Base-by-base conservation (phyloP, 2,113 vertebrate species). In the Sorex fumeus region DNA sequence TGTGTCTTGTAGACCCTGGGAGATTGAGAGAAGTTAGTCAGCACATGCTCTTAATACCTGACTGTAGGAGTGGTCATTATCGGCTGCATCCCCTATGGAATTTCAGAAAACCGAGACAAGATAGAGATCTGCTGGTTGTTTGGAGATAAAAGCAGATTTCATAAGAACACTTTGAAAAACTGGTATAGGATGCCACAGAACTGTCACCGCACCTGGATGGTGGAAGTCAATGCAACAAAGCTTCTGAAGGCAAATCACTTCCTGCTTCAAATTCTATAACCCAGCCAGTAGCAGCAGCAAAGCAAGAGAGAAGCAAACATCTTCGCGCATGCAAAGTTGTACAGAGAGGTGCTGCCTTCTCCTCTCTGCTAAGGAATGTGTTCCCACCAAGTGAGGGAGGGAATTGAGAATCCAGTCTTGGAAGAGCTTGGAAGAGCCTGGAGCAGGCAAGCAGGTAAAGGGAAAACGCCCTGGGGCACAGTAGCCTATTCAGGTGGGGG, bases 181-280 rank as follows among this genome's bases (percentile, higher is more conserved):
- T 40, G 40, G 40, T 40, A 40, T 40, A 40, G 40, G 40, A 7
- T n/a, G n/a, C 40, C 40, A 53, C 11, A 70, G 30, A 72, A 18
- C 66, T 74, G 23, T 40, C 47, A 40, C 57, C 57, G 60, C 36
- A 28, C 6, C 62, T 43, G 32, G 47, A 64, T 4, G 21, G 30
- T 25, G 8, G n/a, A 75, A 45, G 53, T 88, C 11, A 43, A 27
- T n/a, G 19, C 28, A 76, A 83, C 11, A 67, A 72, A 45, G 28
- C 47, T 82, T 82, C 70, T 57, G 47, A 45, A 50, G 28, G 21
- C 78, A 82, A 75, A 81, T 27, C 6, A 21, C 34, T 76, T 87
- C 82, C 81, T 72, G n/a, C 66, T 60, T 75, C 30, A 45, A 90
- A 78, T 90, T 40, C 71, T 70, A 8, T 34, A 57, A 11, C 36